Evolutionary conservation across 1,140 invertebrate species (phyloP).

Genomic region (Oryzaephilus surinamensis): DNA sequence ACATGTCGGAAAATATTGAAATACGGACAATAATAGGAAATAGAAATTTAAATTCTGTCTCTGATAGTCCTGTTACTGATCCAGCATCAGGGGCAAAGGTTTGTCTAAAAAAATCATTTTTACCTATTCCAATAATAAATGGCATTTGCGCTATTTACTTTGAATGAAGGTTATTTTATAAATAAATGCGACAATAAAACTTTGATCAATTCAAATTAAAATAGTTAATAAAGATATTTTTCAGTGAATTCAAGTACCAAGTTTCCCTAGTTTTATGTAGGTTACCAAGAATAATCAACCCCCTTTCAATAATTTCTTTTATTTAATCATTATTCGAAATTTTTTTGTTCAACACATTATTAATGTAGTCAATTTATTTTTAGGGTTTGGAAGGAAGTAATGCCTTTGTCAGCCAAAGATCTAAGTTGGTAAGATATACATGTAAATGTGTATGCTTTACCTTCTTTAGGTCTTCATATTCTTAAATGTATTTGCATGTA

Average conservation of each 20-base stretch:
- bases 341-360: no score
- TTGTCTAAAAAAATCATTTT: slow-evolving; percentile 6
- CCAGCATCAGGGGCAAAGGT: slow-evolving; percentile 38
- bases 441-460: slow-evolving; percentile 33
- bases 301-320: no score
- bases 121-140: neutral
- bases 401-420: slow-evolving; percentile 37
- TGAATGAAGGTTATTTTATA: neutral
- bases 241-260: no score
- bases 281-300: no score
- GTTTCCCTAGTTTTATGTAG: no score
- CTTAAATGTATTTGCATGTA: slow-evolving; percentile 12
- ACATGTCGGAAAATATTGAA: slow-evolving; percentile 34
- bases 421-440: slow-evolving; percentile 39
- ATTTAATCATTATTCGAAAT: no score
- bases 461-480: slow-evolving; percentile 25
- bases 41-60: slow-evolving; percentile 30
- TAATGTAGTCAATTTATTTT: slow-evolving; percentile 24
- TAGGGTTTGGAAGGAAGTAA: slow-evolving; percentile 36
- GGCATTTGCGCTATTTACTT: neutral
- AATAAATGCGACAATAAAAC: no score
- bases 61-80: slow-evolving; percentile 41
- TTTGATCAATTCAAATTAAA: no score
- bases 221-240: no score
- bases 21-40: slow-evolving; percentile 32